Conservation (phyloP, 2,797 vertebrate species). For the Xiphophorus birchmanni region DNA sequence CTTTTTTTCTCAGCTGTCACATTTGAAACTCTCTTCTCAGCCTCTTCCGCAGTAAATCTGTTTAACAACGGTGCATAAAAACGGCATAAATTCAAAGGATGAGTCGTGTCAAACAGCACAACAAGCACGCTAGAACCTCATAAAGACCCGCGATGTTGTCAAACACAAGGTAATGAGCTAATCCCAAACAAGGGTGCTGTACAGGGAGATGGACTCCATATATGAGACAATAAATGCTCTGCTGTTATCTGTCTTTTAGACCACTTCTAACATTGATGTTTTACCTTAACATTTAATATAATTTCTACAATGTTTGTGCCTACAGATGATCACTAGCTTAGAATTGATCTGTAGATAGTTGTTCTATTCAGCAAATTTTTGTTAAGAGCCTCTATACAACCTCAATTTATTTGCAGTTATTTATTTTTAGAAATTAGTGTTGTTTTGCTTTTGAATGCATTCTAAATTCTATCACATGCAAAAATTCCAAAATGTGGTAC, state of each 20-base stretch:
- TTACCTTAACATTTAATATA: not conserved
- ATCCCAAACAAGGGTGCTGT: not conserved
- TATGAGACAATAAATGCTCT: not conserved
- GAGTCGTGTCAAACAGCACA: constrained; percentile 55
- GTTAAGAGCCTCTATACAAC: not conserved
- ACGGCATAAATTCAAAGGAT: constrained; percentile 55
- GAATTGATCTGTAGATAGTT: not conserved
- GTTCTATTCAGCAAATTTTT: not conserved
- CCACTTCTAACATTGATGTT: not conserved
- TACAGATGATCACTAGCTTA: not conserved
- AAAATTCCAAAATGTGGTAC: not conserved
- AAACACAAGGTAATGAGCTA: constrained; percentile 48
- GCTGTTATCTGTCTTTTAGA: not conserved
- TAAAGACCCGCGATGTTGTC: constrained; percentile 36
- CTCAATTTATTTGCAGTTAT: not conserved
- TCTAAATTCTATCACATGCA: not conserved
- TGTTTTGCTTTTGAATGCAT: not conserved
- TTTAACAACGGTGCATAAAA: constrained; percentile 63
- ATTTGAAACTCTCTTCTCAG: constrained; percentile 55
- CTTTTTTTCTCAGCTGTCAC: constrained; percentile 58
- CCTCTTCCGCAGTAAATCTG: constrained; percentile 59
- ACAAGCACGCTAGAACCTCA: constrained; percentile 37
- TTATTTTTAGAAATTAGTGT: not conserved
- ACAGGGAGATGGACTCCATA: not conserved
- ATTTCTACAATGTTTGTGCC: not conserved